Percentiles rank a stretch among this genome's conserved stretches.
phyloP scores from a whole-genome alignment of 2,113 vertebrate species.

The Hippocampus zosterae region DNA sequence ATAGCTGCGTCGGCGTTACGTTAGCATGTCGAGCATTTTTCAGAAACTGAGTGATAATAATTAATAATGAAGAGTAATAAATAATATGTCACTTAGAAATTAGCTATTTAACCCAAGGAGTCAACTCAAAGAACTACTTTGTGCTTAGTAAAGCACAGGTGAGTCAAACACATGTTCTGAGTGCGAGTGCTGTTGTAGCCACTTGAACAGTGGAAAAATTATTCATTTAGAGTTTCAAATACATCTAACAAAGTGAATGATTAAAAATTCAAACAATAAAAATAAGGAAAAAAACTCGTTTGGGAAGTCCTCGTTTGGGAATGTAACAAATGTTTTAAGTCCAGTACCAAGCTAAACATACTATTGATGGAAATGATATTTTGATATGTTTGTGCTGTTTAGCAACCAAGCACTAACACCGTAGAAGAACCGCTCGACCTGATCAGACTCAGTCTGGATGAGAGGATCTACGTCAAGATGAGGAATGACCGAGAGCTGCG shows the following conservation, averaged over 20 bases:
- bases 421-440: slow-evolving; percentile 95
- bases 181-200: no score
- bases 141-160: no score
- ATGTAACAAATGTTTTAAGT: no score
- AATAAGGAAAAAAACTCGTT: no score
- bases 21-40: background rate
- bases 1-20: background rate
- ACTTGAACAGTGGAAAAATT: no score
- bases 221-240: no score
- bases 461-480: slow-evolving; percentile 98
- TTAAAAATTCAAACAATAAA: no score
- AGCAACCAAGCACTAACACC: slow-evolving; percentile 92
- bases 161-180: no score
- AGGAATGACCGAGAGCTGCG: slow-evolving; percentile 94
- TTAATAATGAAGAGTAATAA: background rate
- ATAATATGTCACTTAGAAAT: background rate
- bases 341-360: no score
- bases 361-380: background rate
- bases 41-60: background rate
- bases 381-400: background rate
- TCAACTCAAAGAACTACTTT: background rate
- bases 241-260: no score
- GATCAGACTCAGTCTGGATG: slow-evolving; percentile 93
- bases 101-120: background rate
- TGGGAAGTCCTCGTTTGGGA: no score